phyloP scores from a whole-genome alignment of 1,140 invertebrate species.

The Drosophila navojoa region DNA sequence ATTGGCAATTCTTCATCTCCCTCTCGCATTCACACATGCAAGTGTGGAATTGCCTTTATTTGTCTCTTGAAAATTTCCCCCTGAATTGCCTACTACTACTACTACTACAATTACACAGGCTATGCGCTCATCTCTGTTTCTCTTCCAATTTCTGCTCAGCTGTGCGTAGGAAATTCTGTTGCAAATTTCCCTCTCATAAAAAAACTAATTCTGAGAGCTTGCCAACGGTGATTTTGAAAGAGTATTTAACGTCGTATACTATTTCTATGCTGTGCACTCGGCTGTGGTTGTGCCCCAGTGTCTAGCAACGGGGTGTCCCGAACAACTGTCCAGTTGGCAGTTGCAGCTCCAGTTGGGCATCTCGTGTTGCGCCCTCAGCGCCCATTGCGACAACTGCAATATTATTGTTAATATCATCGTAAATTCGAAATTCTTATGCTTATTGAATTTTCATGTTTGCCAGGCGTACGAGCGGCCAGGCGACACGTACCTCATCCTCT shows the following conservation, averaged over 20 bases:
- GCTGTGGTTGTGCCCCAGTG: background rate
- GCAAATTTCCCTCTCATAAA: no score
- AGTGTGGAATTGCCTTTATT: no score
- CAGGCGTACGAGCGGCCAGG: constrained; percentile 7
- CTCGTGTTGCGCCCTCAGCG: constrained; percentile 60
- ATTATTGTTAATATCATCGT: constrained; percentile 82
- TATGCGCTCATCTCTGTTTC: no score
- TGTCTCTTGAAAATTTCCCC: background rate
- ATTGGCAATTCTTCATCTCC: no score
- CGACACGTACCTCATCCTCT: constrained; percentile 36
- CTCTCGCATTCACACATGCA: no score
- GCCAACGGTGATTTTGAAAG: background rate
- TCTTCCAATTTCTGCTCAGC: background rate
- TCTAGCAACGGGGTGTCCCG: constrained; percentile 26
- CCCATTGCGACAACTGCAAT: constrained; percentile 64
- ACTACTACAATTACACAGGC: no score
- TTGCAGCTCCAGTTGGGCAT: constrained; percentile 34
- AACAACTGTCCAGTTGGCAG: constrained; percentile 6
- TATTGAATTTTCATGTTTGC: constrained; percentile 81
- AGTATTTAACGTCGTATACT: constrained; percentile 8
- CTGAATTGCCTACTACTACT: background rate
- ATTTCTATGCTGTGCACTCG: background rate
- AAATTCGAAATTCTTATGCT: constrained; percentile 82
- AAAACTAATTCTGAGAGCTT: background rate
- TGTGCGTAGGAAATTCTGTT: no score